Base-by-base conservation (phyloP, 30 jellyfish, hydroid and myxozoan species). In the Catostylus mosaicus region DNA sequence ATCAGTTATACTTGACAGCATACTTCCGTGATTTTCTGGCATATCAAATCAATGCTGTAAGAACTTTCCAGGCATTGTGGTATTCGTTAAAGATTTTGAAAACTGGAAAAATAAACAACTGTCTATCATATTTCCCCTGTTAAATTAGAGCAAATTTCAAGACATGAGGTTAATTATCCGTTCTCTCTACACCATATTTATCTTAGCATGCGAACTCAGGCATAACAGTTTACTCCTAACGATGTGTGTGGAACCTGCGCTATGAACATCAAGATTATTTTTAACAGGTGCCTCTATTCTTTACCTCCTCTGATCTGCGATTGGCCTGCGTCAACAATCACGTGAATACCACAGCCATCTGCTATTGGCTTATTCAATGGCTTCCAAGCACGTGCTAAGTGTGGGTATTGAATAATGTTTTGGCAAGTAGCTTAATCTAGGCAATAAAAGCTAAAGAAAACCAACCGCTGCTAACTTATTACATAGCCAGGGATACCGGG, bases 241-340 rank as follows among this genome's bases (percentile, higher is more conserved):
- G 85, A 50, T 54, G 46, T 74, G 31, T 11, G 10, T 12, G 23
- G 60, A 35, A 74, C 85, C 85, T 74, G 85, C 75, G 34, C 75
- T 57, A 43, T 33, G 59, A 68, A 60, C 74, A 26, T 16, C 57
- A 34, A 40, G 75, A 54, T 52, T 74, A 47, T 66, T 74, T n/a
- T 24, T 23, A 60, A 74, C 85, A 74, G 85, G 85, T 74, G 85
- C 57, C 38, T 48, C 84, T 43, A 60, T 74, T 74, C 32, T 26
- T 54, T 45, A 54, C 62, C 73, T 60, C 65, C 63, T 66, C 23
- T 52, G 85, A 34, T 52, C 75, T 34, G 24, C 73, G 60, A 74
- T 74, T 74, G 85, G 85, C 56, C 56, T 57, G 30, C 60, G 85
- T 51, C 32, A 32, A 18, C 33, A 29, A 22, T 19, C 85, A 74